Conservation (phyloP, 2,797 vertebrate genomes). For the Aldrovandia affinis region DNA sequence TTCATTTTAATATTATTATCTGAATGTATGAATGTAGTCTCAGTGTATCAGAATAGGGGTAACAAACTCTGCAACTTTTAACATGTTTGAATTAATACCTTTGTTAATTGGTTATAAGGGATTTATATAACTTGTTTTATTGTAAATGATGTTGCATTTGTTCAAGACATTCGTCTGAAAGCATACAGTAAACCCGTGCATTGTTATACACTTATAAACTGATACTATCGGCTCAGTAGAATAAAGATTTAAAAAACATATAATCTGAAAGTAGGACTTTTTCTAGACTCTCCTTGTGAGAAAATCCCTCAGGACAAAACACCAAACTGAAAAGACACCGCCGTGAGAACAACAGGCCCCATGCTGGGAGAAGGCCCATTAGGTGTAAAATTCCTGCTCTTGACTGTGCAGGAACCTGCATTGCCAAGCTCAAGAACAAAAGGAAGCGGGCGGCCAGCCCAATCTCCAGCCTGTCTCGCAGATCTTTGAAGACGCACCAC, state of each 20-base stretch:
- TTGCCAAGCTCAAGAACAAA: slow-evolving; percentile 80
- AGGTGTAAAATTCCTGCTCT: slow-evolving; percentile 58
- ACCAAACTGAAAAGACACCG: not conserved
- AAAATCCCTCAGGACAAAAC: not conserved
- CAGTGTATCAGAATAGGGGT: too few relatives aligned
- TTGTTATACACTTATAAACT: too few relatives aligned
- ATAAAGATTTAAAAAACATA: slow-evolving; percentile 33
- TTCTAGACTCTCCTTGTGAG: not conserved
- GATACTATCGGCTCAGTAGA: not conserved
- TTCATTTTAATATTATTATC: too few relatives aligned
- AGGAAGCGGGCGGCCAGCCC: slow-evolving; percentile 49
- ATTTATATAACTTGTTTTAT: too few relatives aligned
- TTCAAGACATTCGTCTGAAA: too few relatives aligned
- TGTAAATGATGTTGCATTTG: too few relatives aligned
- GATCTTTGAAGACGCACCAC: slow-evolving; percentile 39
- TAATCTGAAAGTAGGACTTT: slow-evolving; percentile 26
- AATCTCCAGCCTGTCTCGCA: slow-evolving; percentile 34
- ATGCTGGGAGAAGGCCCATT: slow-evolving; percentile 3
- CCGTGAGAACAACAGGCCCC: not conserved
- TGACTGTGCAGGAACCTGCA: slow-evolving; percentile 58
- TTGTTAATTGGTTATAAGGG: too few relatives aligned
- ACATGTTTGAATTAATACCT: too few relatives aligned
- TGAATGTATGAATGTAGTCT: too few relatives aligned
- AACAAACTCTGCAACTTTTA: too few relatives aligned
- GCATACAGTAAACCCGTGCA: too few relatives aligned